Evolutionary conservation across 92 coral and sea anemone genomes (phyloP).

Genomic region (Parazoanthus atlanticus): DNA sequence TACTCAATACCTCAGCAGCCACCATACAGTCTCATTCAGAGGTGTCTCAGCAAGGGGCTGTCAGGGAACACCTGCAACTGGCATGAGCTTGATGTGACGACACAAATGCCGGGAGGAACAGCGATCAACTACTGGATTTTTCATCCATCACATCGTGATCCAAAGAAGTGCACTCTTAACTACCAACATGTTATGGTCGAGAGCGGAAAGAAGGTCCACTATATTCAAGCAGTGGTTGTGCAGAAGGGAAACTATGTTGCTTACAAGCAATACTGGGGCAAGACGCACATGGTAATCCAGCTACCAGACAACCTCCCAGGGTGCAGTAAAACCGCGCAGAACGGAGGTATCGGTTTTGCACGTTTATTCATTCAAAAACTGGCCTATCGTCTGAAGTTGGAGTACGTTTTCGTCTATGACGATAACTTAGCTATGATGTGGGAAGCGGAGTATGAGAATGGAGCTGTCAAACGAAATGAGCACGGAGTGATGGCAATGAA

Average conservation of each 20-base stretch:
- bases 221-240: conserved; percentile 56
- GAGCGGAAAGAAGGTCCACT: background rate
- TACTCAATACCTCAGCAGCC: conserved; percentile 28
- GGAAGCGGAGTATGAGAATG: conserved; percentile 30
- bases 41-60: background rate
- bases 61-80: background rate
- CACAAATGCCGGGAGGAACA: background rate
- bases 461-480: conserved; percentile 39
- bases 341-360: conserved; percentile 61
- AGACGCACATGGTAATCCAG: conserved; percentile 49
- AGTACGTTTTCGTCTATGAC: conserved; percentile 55
- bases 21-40: background rate
- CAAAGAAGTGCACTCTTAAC: conserved; percentile 54
- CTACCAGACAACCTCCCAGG: conserved; percentile 55
- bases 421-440: conserved; percentile 59
- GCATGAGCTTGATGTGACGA: background rate
- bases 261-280: conserved; percentile 58
- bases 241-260: conserved; percentile 40
- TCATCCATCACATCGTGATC: conserved; percentile 63
- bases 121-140: conserved; percentile 48
- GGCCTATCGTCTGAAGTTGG: conserved; percentile 43
- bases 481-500: conserved; percentile 42
- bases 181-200: conserved; percentile 46
- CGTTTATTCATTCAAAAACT: conserved; percentile 54
- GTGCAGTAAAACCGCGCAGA: background rate